Conservation (phyloP, 2,113 vertebrate genomes). For the Neopipo cinnamomea region DNA sequence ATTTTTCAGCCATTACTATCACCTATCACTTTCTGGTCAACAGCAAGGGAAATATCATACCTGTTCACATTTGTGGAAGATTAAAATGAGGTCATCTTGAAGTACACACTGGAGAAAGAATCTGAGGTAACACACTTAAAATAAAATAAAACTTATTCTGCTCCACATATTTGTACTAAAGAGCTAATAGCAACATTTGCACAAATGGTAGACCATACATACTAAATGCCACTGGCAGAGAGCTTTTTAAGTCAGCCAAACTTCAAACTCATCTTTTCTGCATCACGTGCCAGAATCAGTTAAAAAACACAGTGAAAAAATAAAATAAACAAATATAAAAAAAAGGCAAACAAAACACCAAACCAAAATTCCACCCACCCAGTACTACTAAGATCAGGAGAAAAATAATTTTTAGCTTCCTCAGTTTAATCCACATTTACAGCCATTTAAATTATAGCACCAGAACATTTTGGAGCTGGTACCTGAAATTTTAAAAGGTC, state of each 20-base stretch:
- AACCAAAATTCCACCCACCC: background rate
- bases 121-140: fast-evolving
- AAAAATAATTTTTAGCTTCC: background rate
- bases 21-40: background rate
- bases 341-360: background rate
- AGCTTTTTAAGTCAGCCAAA: background rate
- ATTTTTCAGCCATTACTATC: background rate
- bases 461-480: background rate
- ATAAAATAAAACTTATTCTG: background rate
- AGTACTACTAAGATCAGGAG: background rate
- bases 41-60: background rate
- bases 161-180: background rate
- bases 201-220: background rate
- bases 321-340: background rate
- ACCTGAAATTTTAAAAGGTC: background rate
- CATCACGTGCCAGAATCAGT: background rate
- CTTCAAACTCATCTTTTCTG: background rate
- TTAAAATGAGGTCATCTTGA: background rate
- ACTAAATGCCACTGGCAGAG: background rate
- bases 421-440: background rate
- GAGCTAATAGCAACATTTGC: background rate
- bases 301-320: background rate
- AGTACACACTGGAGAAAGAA: background rate
- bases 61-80: background rate
- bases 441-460: background rate